phyloP scores from a whole-genome alignment of 1,140 invertebrate species.

The Drosophila miranda region DNA sequence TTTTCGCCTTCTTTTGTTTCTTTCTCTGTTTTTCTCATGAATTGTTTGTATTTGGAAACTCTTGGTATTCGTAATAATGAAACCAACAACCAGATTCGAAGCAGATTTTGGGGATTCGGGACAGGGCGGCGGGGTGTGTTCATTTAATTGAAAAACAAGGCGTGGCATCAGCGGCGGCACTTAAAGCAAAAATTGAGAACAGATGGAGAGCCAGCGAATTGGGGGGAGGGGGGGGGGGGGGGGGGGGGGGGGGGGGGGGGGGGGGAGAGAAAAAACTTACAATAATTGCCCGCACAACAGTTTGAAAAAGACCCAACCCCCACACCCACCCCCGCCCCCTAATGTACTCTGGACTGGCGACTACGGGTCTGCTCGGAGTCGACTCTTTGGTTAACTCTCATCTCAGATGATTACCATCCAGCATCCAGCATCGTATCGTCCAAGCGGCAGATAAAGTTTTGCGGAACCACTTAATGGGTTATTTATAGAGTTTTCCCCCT shows the following conservation, averaged over 20 bases:
- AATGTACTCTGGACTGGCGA: slow-evolving; percentile 42
- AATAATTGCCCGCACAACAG: slow-evolving; percentile 65
- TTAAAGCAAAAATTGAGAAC: slow-evolving; percentile 72
- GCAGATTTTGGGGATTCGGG: slow-evolving; percentile 4
- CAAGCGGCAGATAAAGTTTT: slow-evolving; percentile 56
- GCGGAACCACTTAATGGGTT: slow-evolving; percentile 62
- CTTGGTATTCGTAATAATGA: slow-evolving; percentile 75
- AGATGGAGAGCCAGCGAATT: slow-evolving; percentile 44
- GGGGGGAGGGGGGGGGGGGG: too few species aligned
- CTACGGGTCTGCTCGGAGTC: neutral
- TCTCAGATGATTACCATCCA: slow-evolving; percentile 49
- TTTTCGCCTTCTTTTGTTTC: slow-evolving; percentile 45
- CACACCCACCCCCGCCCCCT: slow-evolving; percentile 10
- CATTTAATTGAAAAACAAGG: slow-evolving; percentile 77
- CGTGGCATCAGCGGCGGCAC: slow-evolving; percentile 48
- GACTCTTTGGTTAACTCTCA: slow-evolving; percentile 31
- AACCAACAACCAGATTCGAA: slow-evolving; percentile 60
- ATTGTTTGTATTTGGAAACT: slow-evolving; percentile 67
- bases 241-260: too few species aligned
- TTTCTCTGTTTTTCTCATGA: slow-evolving; percentile 2
- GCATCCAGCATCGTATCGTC: too few species aligned
- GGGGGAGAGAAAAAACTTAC: slow-evolving; percentile 57
- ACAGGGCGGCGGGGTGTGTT: slow-evolving; percentile 43
- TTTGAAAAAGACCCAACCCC: slow-evolving; percentile 17
- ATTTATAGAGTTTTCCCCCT: slow-evolving; percentile 54